phyloP scores from a whole-genome alignment of 2,797 vertebrate genomes.

The Yasuhikotakia modesta region DNA sequence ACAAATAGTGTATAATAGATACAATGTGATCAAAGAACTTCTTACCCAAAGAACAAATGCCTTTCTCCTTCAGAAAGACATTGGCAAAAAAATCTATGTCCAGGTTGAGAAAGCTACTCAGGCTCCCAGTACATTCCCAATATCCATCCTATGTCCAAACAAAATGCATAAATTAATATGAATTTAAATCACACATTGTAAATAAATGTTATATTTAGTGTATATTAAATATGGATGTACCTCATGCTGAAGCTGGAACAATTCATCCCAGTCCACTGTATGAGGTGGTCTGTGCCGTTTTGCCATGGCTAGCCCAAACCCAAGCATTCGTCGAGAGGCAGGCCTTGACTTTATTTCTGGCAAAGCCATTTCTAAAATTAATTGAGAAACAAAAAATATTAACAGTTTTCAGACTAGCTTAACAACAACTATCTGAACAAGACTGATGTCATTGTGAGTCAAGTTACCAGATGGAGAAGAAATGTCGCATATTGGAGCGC shows the following conservation, averaged over 20 bases:
- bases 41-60: slow-evolving; percentile 84
- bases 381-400: neutral
- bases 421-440: neutral
- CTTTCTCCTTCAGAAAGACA: slow-evolving; percentile 79
- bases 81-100: slow-evolving; percentile 74
- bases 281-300: neutral
- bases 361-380: neutral
- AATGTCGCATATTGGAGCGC: neutral
- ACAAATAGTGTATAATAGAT: too few species aligned
- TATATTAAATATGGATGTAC: slow-evolving; percentile 59
- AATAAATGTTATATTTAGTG: neutral
- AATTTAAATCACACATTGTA: neutral
- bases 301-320: too few species aligned
- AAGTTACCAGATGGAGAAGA: neutral
- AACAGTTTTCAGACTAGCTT: neutral
- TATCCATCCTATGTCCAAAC: slow-evolving; percentile 79
- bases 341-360: fast-evolving
- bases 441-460: neutral
- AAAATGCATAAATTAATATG: neutral
- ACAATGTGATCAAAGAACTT: too few species aligned
- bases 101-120: slow-evolving; percentile 75
- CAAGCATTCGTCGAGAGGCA: too few species aligned
- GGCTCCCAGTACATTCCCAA: slow-evolving; percentile 78
- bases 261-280: slow-evolving; percentile 61
- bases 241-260: slow-evolving; percentile 77